Percentiles rank a stretch among this genome's conserved stretches.
Conservation (phyloP, 2,797 vertebrate genomes). For the Moxostoma hubbsi region DNA sequence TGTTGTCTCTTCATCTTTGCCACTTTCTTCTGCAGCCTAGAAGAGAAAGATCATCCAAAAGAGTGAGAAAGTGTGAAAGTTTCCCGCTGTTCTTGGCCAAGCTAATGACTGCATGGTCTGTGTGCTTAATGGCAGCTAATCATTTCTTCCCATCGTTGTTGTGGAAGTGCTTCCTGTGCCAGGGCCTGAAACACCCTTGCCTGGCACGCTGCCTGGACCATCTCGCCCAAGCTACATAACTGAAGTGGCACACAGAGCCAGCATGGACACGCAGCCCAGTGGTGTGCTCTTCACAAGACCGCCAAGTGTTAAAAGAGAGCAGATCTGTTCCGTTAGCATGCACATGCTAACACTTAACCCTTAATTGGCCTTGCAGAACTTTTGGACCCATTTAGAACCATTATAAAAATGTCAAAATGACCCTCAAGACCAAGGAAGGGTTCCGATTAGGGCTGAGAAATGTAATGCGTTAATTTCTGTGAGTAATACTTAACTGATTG, state of each 20-base stretch:
- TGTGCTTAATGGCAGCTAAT: conserved; percentile 54
- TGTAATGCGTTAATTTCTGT: too few relatives aligned
- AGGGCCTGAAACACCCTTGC: conserved; percentile 46
- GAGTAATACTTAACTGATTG: too few relatives aligned
- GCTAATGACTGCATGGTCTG: conserved; percentile 25
- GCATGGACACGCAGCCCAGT: conserved; percentile 37
- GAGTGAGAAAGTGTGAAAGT: conserved; percentile 39
- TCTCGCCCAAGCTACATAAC: conserved; percentile 39
- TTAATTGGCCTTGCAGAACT: too few relatives aligned
- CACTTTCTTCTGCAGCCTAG: conserved; percentile 32
- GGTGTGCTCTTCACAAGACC: conserved; percentile 24
- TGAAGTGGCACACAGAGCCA: conserved; percentile 28
- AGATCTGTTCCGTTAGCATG: conserved; percentile 40
- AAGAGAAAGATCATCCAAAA: conserved; percentile 44
- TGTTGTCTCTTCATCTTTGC: conserved; percentile 41
- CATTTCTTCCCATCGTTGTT: conserved; percentile 39
- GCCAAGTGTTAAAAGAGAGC: conserved; percentile 25
- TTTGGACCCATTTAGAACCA: too few relatives aligned
- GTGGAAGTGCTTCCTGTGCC: conserved; percentile 46
- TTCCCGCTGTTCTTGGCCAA: conserved; percentile 50
- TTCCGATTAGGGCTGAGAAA: too few relatives aligned
- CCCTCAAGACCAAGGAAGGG: too few relatives aligned
- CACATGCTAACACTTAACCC: conserved; percentile 17
- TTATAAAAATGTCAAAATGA: too few relatives aligned
- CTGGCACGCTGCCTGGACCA: conserved; percentile 42